phyloP scores from a whole-genome alignment of 2,797 vertebrate genomes.

The Gephyroberyx darwinii region DNA sequence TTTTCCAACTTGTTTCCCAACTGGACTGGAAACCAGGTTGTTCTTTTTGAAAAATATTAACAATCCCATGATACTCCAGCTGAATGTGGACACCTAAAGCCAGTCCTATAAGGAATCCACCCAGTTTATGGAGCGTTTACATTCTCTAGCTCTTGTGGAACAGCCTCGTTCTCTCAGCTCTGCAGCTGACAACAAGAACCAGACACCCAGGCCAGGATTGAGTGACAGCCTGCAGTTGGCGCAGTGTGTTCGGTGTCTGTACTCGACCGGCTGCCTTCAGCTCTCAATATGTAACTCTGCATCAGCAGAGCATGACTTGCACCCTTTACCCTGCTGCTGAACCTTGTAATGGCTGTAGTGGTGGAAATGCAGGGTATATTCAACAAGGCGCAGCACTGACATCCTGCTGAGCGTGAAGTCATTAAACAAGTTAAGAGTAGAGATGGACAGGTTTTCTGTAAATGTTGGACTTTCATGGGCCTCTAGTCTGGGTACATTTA shows the following conservation, averaged over 20 bases:
- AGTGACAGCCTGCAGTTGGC: slow-evolving; percentile 59
- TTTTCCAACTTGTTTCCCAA: no score
- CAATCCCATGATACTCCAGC: no score
- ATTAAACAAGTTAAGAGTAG: background rate
- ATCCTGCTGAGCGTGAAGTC: background rate
- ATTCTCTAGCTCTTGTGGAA: background rate
- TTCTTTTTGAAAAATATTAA: background rate
- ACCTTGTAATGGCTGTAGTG: slow-evolving; percentile 15
- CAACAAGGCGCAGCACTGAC: background rate
- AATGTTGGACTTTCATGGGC: background rate
- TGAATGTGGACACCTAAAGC: slow-evolving; percentile 6
- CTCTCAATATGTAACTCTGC: slow-evolving; percentile 17
- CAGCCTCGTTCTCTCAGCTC: slow-evolving; percentile 13
- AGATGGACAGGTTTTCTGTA: background rate
- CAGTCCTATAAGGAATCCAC: background rate
- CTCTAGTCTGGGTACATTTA: background rate
- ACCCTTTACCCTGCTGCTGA: slow-evolving; percentile 5
- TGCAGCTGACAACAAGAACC: slow-evolving; percentile 26
- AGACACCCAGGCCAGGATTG: slow-evolving; percentile 55
- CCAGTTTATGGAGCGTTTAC: slow-evolving; percentile 9
- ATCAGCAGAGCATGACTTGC: slow-evolving; percentile 35
- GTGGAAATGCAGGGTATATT: background rate
- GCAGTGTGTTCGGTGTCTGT: slow-evolving; percentile 24
- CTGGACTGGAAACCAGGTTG: background rate
- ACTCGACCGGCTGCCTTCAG: slow-evolving; percentile 1